These are phyloP conservation scores for Drosophila emarginata DNA, from an alignment of 2,888 invertebrate genomes.

Conservation along the genomic window DNA sequence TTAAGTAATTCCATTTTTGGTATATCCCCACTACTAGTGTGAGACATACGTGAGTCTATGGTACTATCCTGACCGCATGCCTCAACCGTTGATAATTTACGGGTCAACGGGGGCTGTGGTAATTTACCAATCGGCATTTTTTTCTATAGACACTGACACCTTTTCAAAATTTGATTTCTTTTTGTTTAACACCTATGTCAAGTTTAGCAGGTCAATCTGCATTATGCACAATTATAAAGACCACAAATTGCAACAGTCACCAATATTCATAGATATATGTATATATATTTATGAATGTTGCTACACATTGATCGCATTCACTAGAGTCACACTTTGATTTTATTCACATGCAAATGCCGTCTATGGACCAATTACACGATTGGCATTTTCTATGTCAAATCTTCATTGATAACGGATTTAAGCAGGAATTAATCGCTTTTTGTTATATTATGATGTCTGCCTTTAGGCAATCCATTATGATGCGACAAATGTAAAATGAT, in stretches of 20 bases:
- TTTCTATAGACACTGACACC: slow-evolving; percentile 3
- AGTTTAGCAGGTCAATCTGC: neutral
- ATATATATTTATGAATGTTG: neutral
- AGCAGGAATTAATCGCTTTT: slow-evolving; percentile 7
- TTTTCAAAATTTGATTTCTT: slow-evolving; percentile 4
- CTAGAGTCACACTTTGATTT: slow-evolving; percentile 30
- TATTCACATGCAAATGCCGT: slow-evolving; percentile 13
- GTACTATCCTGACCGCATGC: slow-evolving; percentile 70
- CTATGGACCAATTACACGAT: slow-evolving; percentile 6
- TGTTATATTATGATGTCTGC: slow-evolving; percentile 10
- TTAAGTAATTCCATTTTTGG: slow-evolving; percentile 82
- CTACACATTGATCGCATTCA: slow-evolving; percentile 35
- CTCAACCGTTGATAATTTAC: slow-evolving; percentile 58
- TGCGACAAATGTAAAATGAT: neutral
- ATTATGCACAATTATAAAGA: slow-evolving; percentile 6
- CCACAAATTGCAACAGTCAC: slow-evolving; percentile 48
- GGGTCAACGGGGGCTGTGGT: slow-evolving; percentile 41
- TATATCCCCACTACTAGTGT: slow-evolving; percentile 68
- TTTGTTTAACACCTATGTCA: slow-evolving; percentile 10
- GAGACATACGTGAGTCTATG: slow-evolving; percentile 78
- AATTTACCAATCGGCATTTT: slow-evolving; percentile 77
- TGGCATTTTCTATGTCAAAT: slow-evolving; percentile 5
- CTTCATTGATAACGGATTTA: slow-evolving; percentile 8
- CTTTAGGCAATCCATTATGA: slow-evolving; percentile 9
- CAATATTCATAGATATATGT: neutral